phyloP scores from a whole-genome alignment of 2,113 vertebrate species.

The Oncorhynchus kisutch region DNA sequence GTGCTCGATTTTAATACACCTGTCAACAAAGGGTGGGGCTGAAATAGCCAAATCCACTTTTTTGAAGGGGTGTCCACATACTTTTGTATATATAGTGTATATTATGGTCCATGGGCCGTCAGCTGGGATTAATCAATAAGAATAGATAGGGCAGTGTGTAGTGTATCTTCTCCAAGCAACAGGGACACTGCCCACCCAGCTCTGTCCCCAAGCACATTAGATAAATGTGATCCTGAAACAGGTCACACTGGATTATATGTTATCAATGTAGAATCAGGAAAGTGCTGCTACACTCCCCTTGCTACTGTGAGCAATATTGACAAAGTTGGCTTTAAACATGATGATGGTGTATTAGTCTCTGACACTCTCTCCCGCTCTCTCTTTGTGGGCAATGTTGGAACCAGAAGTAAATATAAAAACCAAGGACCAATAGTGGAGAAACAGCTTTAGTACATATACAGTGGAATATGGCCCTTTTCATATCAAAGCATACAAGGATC shows the following conservation, averaged over 20 bases:
- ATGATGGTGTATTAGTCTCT: constrained; percentile 47
- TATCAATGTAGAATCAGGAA: constrained; percentile 86
- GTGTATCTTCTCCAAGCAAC: constrained; percentile 89
- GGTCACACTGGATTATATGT: constrained; percentile 87
- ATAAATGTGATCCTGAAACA: constrained; percentile 95
- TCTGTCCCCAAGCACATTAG: constrained; percentile 93
- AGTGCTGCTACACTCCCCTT: constrained; percentile 72
- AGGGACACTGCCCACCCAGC: constrained; percentile 83
- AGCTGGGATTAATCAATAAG: constrained; percentile 96
- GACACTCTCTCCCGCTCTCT: constrained; percentile 23
- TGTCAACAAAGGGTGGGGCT: no score
- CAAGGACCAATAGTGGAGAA: not conserved
- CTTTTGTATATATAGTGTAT: no score
- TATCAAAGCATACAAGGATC: not conserved
- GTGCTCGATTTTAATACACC: no score
- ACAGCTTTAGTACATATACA: not conserved
- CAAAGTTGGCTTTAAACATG: constrained; percentile 74
- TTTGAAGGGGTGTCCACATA: no score
- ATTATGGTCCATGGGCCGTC: constrained; percentile 91
- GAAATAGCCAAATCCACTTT: no score
- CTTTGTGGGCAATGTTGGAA: constrained; percentile 44
- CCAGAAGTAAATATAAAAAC: constrained; percentile 22
- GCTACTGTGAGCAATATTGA: constrained; percentile 79
- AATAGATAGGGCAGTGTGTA: constrained; percentile 90
- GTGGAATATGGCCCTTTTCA: not conserved